Evolutionary conservation across 1,140 invertebrate genomes (phyloP), one percentile per base, ranked within the genome.

Genomic region (Tetraneura akinire): DNA sequence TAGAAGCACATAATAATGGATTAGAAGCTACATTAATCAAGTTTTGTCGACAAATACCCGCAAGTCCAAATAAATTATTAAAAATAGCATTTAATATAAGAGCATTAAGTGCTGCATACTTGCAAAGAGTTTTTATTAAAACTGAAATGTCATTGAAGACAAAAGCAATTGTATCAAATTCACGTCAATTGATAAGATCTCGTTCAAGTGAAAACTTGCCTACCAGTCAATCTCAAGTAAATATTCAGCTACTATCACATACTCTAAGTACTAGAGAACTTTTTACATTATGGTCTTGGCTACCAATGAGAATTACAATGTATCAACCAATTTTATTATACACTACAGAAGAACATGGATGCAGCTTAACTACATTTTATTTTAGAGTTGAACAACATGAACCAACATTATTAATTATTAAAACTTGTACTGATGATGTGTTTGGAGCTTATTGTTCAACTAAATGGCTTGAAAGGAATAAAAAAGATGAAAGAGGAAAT

Each of bases 271-370:
- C 96, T 83, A 88, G 93, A 89, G 94, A 96, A 93, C 94, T 97
- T 81, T 91, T 96, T 85, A 93, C 92, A 70, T 86, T 98, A 55
- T 98, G 96, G 96, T 93, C 92, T 55, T 98, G 96, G 96, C 87
- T 98, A 81, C 96, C 96, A n/a, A 91, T 95, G 80, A 88, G 96
- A 81, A 95, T 96, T 84, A 96, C 96, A 62, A 96, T 98, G 92
- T 95, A 96, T 86, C 94, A 96, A 85, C 96, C 96, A 49, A 90
- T 94, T 81, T 87, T 98, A 83, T 87, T 98, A n/a, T 98, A 96
- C 85, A 97, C 96, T 14, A 96, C 96, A 1, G 95, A 98, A 86
- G 96, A 98, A 86, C 95, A 98, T 86, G 97, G 96, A 80, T 97
- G 94, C 86, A 96, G 94, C 66, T 86, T 98, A 80, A 96, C 93